A percentile compares a stretch with the other conserved stretches of the same genome.
These are phyloP conservation scores for Hestina assimilis DNA, from an alignment of 1,140 invertebrate genomes.

Conservation along the genomic window DNA sequence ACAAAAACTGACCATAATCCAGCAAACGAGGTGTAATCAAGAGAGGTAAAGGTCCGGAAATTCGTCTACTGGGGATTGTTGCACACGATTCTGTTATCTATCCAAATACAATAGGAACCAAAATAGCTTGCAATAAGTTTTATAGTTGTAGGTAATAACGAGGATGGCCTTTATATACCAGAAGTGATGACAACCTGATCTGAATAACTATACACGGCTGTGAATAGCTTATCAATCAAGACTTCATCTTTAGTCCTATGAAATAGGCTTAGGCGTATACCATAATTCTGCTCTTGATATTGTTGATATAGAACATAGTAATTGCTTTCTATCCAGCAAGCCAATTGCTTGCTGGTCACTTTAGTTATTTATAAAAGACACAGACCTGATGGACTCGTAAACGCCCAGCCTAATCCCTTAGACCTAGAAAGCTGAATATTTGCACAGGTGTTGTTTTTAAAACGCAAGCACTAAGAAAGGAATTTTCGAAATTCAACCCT, in stretches of 20 bases:
- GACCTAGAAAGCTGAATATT: too few relatives aligned
- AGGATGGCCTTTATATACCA: neutral
- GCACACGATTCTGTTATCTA: slow-evolving; percentile 1
- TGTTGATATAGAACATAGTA: too few relatives aligned
- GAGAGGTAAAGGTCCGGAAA: slow-evolving; percentile 18
- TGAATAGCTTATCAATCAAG: neutral
- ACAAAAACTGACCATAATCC: slow-evolving; percentile 4
- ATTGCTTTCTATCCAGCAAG: too few relatives aligned
- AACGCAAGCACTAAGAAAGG: too few relatives aligned
- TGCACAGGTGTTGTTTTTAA: too few relatives aligned
- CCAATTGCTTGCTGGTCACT: too few relatives aligned
- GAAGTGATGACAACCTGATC: neutral
- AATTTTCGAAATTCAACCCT: too few relatives aligned
- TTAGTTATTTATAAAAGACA: too few relatives aligned
- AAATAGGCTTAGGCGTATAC: neutral
- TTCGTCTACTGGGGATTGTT: slow-evolving; percentile 1
- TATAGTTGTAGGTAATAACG: slow-evolving; percentile 4
- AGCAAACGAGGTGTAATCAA: slow-evolving; percentile 10
- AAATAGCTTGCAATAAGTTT: neutral
- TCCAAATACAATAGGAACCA: neutral
- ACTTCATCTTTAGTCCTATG: neutral
- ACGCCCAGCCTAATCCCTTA: too few relatives aligned
- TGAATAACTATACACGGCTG: neutral
- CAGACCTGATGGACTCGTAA: too few relatives aligned
- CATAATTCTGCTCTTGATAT: too few relatives aligned